Evolutionary conservation across 2,888 invertebrate genomes (phyloP), one percentile per base, ranked within the genome.

Genomic region (Heptascelio sp.): DNA sequence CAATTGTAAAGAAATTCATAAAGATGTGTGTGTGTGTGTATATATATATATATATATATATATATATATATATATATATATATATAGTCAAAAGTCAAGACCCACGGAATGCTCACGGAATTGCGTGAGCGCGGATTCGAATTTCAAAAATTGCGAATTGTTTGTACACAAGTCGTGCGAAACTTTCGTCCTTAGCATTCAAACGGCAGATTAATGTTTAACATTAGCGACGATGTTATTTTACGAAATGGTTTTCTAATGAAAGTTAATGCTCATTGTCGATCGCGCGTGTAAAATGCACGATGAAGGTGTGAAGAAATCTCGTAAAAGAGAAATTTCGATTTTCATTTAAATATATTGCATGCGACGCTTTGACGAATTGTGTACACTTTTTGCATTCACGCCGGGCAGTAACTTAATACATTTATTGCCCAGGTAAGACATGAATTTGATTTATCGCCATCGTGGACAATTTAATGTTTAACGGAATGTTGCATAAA

Each of bases 71-170:
- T n/a, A n/a, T n/a, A n/a, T n/a, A n/a, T n/a, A n/a, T n/a, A n/a
- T n/a, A n/a, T n/a, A n/a, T n/a, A n/a, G n/a, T 68, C 64, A 70
- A 65, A 65, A 60, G 68, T 65, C 55, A 46, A 67, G 46, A 73
- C 80, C 73, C 68, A 80, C 64, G 43, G 15, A 80, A 62, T 80
- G 80, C 65, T 53, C 72, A 68, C 70, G 75, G 80, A 75, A 75
- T 70, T 80, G 68, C 75, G 57, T 51, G 70, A 62, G 68, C 55
- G 26, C 51, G 43, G 13, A 34, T 30, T 0, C 59, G 21, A 59
- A 70, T 23, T 21, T 21, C 11, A 37, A 67, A 67, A 75, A 59
- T 59, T 67, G 30, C 59, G 46, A 37, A 70, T 57, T 60, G 53
- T 67, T 65, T 67, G 72, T 67, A 60, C 43, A 72, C 59, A 53